Conservation (phyloP, 2,113 vertebrate species). For the Hassar affinis region DNA sequence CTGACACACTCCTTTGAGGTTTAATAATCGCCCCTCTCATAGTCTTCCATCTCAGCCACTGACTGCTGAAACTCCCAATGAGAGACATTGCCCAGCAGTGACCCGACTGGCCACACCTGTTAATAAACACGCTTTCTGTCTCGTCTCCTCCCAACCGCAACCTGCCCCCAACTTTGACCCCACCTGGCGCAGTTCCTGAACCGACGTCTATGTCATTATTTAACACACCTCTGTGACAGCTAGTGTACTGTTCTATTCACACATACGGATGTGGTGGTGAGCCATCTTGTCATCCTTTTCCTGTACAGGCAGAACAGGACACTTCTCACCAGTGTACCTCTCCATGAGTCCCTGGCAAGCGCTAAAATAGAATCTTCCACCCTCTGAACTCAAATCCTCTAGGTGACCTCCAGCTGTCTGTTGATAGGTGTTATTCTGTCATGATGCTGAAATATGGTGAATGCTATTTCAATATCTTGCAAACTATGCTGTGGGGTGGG, state of each 20-base stretch:
- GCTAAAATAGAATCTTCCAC: slow-evolving; percentile 15
- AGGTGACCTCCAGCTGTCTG: slow-evolving; percentile 5
- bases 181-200: background rate
- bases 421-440: slow-evolving; percentile 6
- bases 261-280: slow-evolving; percentile 26
- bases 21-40: slow-evolving; percentile 61
- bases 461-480: slow-evolving; percentile 9
- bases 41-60: slow-evolving; percentile 67
- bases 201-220: slow-evolving; percentile 31
- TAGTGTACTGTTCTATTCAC: slow-evolving; percentile 39
- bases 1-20: slow-evolving; percentile 48
- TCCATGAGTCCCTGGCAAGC: slow-evolving; percentile 17
- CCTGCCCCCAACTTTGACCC: background rate
- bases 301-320: slow-evolving; percentile 38
- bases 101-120: slow-evolving; percentile 7
- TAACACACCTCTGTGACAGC: slow-evolving; percentile 39
- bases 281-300: slow-evolving; percentile 27
- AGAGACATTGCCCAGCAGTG: slow-evolving; percentile 55
- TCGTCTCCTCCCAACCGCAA: slow-evolving; percentile 42
- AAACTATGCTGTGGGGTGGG: background rate
- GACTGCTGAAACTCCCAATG: slow-evolving; percentile 64
- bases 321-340: slow-evolving; percentile 27
- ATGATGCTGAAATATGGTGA: slow-evolving; percentile 22
- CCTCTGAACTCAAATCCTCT: slow-evolving; percentile 36
- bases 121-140: slow-evolving; percentile 33